Evolutionary conservation across 2,113 vertebrate species (phyloP).

Genomic region (Hiodon alosoides): DNA sequence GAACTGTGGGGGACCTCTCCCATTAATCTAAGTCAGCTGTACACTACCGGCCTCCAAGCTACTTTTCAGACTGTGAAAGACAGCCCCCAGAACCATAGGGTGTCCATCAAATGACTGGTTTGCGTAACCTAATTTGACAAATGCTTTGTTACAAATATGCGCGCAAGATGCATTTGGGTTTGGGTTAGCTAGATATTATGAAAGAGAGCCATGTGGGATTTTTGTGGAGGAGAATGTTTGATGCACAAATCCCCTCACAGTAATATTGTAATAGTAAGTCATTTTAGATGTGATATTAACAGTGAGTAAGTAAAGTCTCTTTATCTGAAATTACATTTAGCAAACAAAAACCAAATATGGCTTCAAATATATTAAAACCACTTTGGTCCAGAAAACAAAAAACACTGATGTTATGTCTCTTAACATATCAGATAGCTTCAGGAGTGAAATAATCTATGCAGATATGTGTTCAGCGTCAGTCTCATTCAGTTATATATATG

Average conservation of each 20-base stretch:
- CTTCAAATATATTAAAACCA: too few species aligned
- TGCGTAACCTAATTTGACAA: conserved; percentile 20
- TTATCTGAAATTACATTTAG: neutral
- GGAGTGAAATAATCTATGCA: neutral
- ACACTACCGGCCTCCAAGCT: conserved; percentile 15
- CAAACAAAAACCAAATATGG: too few species aligned
- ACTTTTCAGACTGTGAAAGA: conserved; percentile 22
- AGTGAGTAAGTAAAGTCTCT: too few species aligned
- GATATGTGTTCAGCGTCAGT: neutral
- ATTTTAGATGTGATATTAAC: too few species aligned
- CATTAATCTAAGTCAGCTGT: conserved; percentile 52
- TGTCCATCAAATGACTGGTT: conserved; percentile 15
- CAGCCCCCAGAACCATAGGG: conserved; percentile 8
- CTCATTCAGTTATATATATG: too few species aligned
- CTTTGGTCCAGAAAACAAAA: neutral
- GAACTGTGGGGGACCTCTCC: conserved; percentile 22
- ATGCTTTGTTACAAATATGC: conserved; percentile 19
- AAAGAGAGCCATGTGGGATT: neutral
- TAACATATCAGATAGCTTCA: neutral
- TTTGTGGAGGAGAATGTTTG: neutral
- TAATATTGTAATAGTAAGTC: too few species aligned
- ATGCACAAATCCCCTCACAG: neutral
- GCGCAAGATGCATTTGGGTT: neutral
- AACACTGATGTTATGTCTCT: neutral
- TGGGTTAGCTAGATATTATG: conserved; percentile 2